Evolutionary conservation across 2,888 invertebrate species (phyloP), one percentile per base, ranked within the genome.

Genomic region (Drosophila rubida): DNA sequence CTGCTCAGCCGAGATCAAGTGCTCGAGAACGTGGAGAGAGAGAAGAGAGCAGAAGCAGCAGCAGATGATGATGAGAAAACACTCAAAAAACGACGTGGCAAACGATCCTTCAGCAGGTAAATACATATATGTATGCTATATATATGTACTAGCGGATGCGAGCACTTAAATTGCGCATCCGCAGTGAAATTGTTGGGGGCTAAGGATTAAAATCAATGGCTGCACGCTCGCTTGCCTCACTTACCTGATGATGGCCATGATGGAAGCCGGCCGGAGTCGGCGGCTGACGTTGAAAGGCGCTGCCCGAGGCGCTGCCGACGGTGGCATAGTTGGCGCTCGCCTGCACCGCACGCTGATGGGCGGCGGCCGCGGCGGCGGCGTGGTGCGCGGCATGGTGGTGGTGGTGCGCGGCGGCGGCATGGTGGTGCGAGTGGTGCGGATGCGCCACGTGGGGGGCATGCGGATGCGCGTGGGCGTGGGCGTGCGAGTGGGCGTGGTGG

Each of bases 161-260:
- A 54, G 32, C 78, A 78, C 84, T 80, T 80, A 50, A 80, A 42
- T 23, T 16, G 35, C 44, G 74, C 69, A 77, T 80, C 77, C 80
- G 77, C 68, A 57, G 39, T 32, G 60, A 48, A 27, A 45, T 19
- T 19, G 19, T 19, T 42, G 50, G 51, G 7, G 14, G 53, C 58
- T 39, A 62, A 69, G 75, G 78, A 80, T 77, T 68, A 77, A 41
- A 57, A 61, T 69, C 62, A 61, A 70, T 64, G 59, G 25, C 35
- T 23, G 37, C 27, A 13, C 3, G 42, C n/a, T n/a, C n/a, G n/a
- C n/a, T n/a, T n/a, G n/a, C 8, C 16, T 3, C 1, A 30, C 79
- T 80, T 80, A 90, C 90, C 90, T 90, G 90, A 80, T 90, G 90
- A 75, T 90, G 90, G 25, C 88, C 88, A 81, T 90, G 91, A 88